Conservation (phyloP, 1,140 invertebrate genomes). For the Pseudomyrmex dendroicus region DNA sequence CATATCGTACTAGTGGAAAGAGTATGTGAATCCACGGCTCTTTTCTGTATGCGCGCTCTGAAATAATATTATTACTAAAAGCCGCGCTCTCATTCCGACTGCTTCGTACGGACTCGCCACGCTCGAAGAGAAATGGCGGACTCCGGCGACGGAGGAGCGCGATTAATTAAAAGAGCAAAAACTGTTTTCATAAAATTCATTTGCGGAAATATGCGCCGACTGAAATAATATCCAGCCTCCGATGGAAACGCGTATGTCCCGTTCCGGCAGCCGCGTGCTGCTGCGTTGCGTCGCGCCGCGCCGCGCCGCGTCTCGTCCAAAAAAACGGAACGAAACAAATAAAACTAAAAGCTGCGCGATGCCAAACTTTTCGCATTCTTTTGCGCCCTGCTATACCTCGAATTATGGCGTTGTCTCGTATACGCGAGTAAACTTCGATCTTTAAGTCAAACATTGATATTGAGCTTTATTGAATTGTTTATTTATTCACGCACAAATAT, state of each 20-base stretch:
- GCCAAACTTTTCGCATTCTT: slow-evolving; percentile 84
- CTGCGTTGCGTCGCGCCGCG: slow-evolving; percentile 28
- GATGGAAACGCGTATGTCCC: slow-evolving; percentile 72
- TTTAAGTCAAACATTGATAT: slow-evolving; percentile 23
- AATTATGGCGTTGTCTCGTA: too few relatives aligned
- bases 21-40: slow-evolving; percentile 36
- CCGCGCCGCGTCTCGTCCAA: slow-evolving; percentile 1
- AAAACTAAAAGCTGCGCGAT: slow-evolving; percentile 68
- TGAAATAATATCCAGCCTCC: slow-evolving; percentile 84
- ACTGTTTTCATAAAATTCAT: slow-evolving; percentile 86
- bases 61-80: slow-evolving; percentile 75
- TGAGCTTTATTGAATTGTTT: not conserved
- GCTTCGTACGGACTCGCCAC: slow-evolving; percentile 47
- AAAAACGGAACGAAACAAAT: slow-evolving; percentile 65
- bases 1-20: slow-evolving; percentile 59
- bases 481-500: not conserved
- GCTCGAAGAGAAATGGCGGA: slow-evolving; percentile 12
- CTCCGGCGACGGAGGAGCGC: slow-evolving; percentile 73
- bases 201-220: slow-evolving; percentile 85
- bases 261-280: slow-evolving; percentile 20
- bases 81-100: slow-evolving; percentile 52
- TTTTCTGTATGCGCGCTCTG: slow-evolving; percentile 55
- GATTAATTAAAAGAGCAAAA: slow-evolving; percentile 86
- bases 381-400: slow-evolving; percentile 70
- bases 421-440: not conserved